A percentile compares a stretch with the other conserved stretches of the same genome.
phyloP scores from a whole-genome alignment of 1,140 invertebrate genomes.

The Lutraria rhynchaena region DNA sequence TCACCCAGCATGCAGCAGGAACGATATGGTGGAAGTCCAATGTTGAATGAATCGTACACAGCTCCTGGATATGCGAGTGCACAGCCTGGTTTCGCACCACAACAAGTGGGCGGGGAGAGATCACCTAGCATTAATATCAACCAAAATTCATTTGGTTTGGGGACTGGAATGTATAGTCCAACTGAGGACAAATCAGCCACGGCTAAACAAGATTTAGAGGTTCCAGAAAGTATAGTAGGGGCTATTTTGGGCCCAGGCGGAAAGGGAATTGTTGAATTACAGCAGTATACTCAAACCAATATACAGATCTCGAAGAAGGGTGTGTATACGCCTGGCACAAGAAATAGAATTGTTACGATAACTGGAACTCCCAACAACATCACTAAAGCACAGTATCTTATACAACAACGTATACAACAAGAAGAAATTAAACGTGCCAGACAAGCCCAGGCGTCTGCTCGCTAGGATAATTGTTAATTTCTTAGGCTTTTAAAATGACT shows the following conservation, averaged over 20 bases:
- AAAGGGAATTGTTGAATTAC: constrained; percentile 97
- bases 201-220: constrained; percentile 94
- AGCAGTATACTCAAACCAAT: constrained; percentile 97
- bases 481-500: constrained; percentile 55
- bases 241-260: constrained; percentile 98
- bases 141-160: constrained; percentile 90
- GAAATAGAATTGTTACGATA: constrained; percentile 98
- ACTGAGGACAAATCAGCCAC: constrained; percentile 77
- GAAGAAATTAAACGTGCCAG: constrained; percentile 95
- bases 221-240: constrained; percentile 95
- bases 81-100: constrained; percentile 67
- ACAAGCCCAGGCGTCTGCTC: constrained; percentile 73
- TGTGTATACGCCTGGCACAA: constrained; percentile 96
- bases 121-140: constrained; percentile 84
- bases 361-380: constrained; percentile 94
- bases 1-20: constrained; percentile 77
- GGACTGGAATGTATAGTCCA: constrained; percentile 84
- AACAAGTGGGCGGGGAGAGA: constrained; percentile 67
- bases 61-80: constrained; percentile 71
- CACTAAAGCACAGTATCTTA: constrained; percentile 94
- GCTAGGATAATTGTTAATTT: constrained; percentile 66
- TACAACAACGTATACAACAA: constrained; percentile 97
- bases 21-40: constrained; percentile 77
- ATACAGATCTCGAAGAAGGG: constrained; percentile 99
- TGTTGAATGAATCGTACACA: constrained; percentile 78